Evolutionary conservation across 2,888 invertebrate species (phyloP).

Genomic region (Ceraclea dissimilis): DNA sequence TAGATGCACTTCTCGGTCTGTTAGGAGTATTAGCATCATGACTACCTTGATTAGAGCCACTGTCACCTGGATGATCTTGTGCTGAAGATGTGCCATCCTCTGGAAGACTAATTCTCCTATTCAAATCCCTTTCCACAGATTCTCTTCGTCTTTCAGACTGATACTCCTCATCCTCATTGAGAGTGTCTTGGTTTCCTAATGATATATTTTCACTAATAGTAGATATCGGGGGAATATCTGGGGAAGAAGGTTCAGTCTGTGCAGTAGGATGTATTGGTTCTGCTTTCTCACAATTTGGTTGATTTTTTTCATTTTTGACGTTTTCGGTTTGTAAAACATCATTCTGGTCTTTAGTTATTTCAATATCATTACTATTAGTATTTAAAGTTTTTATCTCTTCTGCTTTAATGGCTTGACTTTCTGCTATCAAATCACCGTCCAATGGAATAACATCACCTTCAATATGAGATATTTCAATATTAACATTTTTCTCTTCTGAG

Average conservation of each 20-base stretch:
- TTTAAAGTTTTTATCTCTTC: slow-evolving; percentile 19
- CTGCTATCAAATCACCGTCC: slow-evolving; percentile 39
- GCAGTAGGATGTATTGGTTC: slow-evolving; percentile 28
- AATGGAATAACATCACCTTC: slow-evolving; percentile 43
- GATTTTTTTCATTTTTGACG: slow-evolving; percentile 37
- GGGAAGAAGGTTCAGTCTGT: slow-evolving; percentile 37
- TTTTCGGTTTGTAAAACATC: slow-evolving; percentile 35
- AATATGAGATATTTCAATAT: slow-evolving; percentile 8
- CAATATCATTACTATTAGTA: slow-evolving; percentile 22
- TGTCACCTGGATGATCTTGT: slow-evolving; percentile 34
- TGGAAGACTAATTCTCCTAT: slow-evolving; percentile 55
- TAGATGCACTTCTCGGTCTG: slow-evolving; percentile 70
- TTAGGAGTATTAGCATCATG: slow-evolving; percentile 47
- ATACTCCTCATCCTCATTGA: slow-evolving; percentile 30
- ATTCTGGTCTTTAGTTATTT: slow-evolving; percentile 27
- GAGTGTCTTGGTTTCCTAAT: slow-evolving; percentile 38
- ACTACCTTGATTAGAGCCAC: slow-evolving; percentile 22
- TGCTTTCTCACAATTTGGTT: slow-evolving; percentile 30
- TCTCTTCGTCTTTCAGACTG: slow-evolving; percentile 29
- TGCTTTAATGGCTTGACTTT: slow-evolving; percentile 34
- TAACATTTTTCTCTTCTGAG: slow-evolving; percentile 13
- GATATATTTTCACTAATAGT: slow-evolving; percentile 66
- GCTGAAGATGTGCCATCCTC: slow-evolving; percentile 38
- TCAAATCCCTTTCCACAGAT: slow-evolving; percentile 41
- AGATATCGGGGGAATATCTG: slow-evolving; percentile 62